Evolutionary conservation across 2,888 invertebrate genomes (phyloP).

Genomic region (Papilio protenor): DNA sequence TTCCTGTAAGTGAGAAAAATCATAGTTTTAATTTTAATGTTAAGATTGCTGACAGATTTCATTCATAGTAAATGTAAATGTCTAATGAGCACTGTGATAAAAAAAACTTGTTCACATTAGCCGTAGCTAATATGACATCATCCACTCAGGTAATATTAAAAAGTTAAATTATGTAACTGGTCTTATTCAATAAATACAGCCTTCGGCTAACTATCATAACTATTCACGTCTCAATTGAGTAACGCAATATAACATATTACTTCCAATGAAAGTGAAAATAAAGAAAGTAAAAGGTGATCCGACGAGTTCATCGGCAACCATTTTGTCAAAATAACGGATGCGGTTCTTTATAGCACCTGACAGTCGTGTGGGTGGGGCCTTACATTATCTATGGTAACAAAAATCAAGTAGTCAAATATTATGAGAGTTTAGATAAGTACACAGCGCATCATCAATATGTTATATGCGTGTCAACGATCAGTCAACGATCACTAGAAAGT

Average conservation of each 20-base stretch:
- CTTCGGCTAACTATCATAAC: constrained; percentile 55
- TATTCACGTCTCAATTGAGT: constrained; percentile 62
- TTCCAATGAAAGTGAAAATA: constrained; percentile 74
- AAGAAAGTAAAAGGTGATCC: constrained; percentile 62
- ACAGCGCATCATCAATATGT: not conserved
- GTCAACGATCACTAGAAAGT: not conserved
- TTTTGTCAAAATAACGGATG: constrained; percentile 54
- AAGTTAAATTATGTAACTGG: constrained; percentile 23
- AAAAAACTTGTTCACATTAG: not conserved
- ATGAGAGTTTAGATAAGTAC: not conserved
- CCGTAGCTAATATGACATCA: not conserved
- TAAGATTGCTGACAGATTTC: not conserved
- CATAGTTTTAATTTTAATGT: too few relatives aligned
- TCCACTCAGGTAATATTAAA: constrained; percentile 22
- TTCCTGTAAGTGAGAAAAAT: not conserved
- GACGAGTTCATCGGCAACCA: constrained; percentile 54
- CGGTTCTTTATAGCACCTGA: constrained; percentile 47
- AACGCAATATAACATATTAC: constrained; percentile 66
- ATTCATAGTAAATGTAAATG: not conserved
- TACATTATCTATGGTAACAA: constrained; percentile 34
- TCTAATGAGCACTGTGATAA: not conserved
- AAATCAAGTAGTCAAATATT: constrained; percentile 26
- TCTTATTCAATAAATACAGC: constrained; percentile 45
- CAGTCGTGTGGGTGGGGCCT: constrained; percentile 53
- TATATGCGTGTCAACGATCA: not conserved